phyloP scores from a whole-genome alignment of 2,113 vertebrate species.

The Monarcha castaneiventris region DNA sequence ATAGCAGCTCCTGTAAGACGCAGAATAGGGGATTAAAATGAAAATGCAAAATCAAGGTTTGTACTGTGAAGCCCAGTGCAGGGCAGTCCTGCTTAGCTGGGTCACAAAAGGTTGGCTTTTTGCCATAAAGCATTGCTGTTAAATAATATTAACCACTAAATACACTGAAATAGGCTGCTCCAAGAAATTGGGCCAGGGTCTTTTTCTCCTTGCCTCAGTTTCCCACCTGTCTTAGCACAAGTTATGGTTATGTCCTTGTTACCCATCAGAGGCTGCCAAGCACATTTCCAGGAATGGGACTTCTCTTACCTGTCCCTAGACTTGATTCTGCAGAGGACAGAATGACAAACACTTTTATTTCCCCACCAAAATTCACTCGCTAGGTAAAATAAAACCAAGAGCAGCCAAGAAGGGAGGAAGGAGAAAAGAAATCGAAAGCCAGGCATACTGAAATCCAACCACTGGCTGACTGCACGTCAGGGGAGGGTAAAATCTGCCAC shows the following conservation, averaged over 20 bases:
- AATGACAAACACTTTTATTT: background rate
- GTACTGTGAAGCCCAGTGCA: background rate
- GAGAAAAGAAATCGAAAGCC: background rate
- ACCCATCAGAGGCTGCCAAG: background rate
- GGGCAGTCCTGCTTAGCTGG: background rate
- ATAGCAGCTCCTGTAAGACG: background rate
- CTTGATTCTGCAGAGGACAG: background rate
- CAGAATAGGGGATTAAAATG: background rate
- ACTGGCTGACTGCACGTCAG: background rate
- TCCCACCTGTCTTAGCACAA: background rate
- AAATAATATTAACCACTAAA: background rate
- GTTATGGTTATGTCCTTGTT: rapidly evolving
- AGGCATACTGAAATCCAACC: background rate
- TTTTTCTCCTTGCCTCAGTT: background rate
- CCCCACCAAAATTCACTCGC: background rate
- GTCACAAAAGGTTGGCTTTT: background rate
- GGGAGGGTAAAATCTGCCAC: background rate
- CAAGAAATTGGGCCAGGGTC: background rate
- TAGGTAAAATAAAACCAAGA: background rate
- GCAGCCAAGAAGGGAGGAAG: background rate
- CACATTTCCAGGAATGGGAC: background rate
- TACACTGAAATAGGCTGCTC: background rate
- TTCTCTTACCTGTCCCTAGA: background rate
- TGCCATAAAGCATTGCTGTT: background rate
- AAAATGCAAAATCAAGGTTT: background rate